These are phyloP conservation scores for Agrilus mali DNA, from an alignment of 2,888 invertebrate species.

Conservation along the genomic window DNA sequence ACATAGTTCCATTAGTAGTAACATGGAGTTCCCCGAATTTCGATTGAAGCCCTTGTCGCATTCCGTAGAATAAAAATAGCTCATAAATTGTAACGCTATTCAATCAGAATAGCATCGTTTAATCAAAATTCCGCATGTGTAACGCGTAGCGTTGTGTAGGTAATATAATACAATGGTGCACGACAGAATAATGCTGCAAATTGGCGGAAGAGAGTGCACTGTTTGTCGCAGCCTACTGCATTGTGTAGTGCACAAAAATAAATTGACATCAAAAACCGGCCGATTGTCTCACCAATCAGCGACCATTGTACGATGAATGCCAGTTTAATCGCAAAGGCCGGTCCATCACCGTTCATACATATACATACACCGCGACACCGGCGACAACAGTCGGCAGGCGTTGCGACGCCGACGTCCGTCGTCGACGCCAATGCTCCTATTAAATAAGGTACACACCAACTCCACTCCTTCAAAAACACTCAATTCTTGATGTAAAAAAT, in stretches of 20 bases:
- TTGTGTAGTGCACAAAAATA: conserved; percentile 34
- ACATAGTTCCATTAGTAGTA: too few relatives aligned
- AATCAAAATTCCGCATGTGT: conserved; percentile 33
- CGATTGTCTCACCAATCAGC: conserved; percentile 37
- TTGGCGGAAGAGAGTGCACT: conserved; percentile 28
- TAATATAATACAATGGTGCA: conserved; percentile 7
- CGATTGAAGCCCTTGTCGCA: too few relatives aligned
- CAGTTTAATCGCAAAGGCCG: conserved; percentile 30
- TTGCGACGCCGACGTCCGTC: too few relatives aligned
- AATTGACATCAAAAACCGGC: conserved; percentile 36
- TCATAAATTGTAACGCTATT: too few relatives aligned
- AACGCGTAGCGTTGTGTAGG: conserved; percentile 1
- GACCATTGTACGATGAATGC: conserved; percentile 30
- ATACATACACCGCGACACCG: neutral
- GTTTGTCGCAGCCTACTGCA: conserved; percentile 32
- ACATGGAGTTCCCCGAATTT: too few relatives aligned
- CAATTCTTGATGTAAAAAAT: too few relatives aligned
- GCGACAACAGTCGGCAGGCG: neutral
- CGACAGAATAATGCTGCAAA: conserved; percentile 31
- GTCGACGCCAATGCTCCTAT: too few relatives aligned
- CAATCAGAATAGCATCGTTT: too few relatives aligned
- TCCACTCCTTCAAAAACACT: too few relatives aligned
- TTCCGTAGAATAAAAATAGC: too few relatives aligned
- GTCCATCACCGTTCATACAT: conserved; percentile 2
- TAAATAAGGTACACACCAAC: too few relatives aligned